A percentile compares a stretch with the other conserved stretches of the same genome.
These are phyloP conservation scores for Pygoscelis adeliae DNA, from an alignment of 2,113 vertebrate species.

Conservation along the genomic window DNA sequence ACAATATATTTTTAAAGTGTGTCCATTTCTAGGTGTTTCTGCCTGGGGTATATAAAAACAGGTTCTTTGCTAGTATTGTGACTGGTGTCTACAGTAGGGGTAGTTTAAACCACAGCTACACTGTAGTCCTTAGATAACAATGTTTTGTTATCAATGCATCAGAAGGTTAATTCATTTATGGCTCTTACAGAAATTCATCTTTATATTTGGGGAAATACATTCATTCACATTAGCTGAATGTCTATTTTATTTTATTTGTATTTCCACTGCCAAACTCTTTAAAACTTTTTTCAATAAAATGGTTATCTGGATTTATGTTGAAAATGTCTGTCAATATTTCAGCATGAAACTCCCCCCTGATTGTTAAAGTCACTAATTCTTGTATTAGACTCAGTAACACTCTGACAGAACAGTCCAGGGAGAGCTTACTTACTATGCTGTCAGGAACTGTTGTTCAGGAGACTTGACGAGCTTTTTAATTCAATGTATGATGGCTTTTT, in stretches of 20 bases:
- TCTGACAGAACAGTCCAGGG: background rate
- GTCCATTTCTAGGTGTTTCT: background rate
- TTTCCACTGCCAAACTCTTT: background rate
- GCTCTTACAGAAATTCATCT: background rate
- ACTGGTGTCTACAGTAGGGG: background rate
- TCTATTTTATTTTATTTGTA: background rate
- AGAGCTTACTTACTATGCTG: background rate
- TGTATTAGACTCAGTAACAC: background rate
- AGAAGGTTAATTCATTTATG: background rate
- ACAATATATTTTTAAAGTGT: background rate
- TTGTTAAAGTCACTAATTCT: background rate
- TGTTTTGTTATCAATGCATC: background rate
- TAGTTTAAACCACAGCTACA: background rate
- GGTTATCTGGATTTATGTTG: background rate
- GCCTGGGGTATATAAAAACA: background rate
- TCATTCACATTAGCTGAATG: background rate
- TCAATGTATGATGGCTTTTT: background rate
- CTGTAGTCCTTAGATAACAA: background rate
- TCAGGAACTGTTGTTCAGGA: background rate
- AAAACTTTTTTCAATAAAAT: background rate
- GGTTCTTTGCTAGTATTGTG: background rate
- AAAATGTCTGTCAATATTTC: background rate
- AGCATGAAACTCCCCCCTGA: background rate
- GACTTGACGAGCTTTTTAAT: background rate
- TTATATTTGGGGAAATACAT: background rate